phyloP scores from a whole-genome alignment of 2,113 vertebrate species.

The Actenoides hombroni region DNA sequence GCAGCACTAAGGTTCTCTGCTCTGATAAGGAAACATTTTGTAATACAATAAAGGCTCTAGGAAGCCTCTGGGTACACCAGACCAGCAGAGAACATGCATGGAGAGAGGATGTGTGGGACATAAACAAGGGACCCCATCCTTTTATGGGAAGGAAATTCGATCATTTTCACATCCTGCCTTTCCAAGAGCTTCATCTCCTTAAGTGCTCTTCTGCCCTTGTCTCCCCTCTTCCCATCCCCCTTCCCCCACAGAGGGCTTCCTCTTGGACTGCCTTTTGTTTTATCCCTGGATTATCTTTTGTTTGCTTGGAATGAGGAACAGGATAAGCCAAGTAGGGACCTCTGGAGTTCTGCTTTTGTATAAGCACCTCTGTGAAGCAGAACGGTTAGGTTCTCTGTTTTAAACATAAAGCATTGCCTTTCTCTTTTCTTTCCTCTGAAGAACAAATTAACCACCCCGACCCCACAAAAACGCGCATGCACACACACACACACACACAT shows the following conservation, averaged over 20 bases:
- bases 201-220: slow-evolving; percentile 15
- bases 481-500: neutral
- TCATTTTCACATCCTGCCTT: slow-evolving; percentile 72
- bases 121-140: slow-evolving; percentile 63
- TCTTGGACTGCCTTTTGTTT: slow-evolving; percentile 47
- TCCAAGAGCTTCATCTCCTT: slow-evolving; percentile 30
- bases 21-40: slow-evolving; percentile 78
- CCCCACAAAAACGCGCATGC: neutral
- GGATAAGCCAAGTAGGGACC: slow-evolving; percentile 12
- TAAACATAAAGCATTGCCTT: slow-evolving; percentile 27
- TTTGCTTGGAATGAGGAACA: slow-evolving; percentile 38
- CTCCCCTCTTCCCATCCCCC: neutral
- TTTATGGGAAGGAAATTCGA: slow-evolving; percentile 74
- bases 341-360: slow-evolving; percentile 21
- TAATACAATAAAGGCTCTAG: slow-evolving; percentile 80
- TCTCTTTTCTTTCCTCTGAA: slow-evolving; percentile 50
- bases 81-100: slow-evolving; percentile 40
- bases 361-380: slow-evolving; percentile 30
- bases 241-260: slow-evolving; percentile 13
- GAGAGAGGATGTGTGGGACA: slow-evolving; percentile 67
- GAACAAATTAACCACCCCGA: slow-evolving; percentile 15
- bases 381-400: slow-evolving; percentile 14
- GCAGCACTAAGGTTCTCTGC: slow-evolving; percentile 75
- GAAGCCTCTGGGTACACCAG: slow-evolving; percentile 74
- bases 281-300: slow-evolving; percentile 35